A percentile compares a stretch with the other conserved stretches of the same genome.
phyloP scores from a whole-genome alignment of 1,140 invertebrate species.

The Bombus vancouverensis region DNA sequence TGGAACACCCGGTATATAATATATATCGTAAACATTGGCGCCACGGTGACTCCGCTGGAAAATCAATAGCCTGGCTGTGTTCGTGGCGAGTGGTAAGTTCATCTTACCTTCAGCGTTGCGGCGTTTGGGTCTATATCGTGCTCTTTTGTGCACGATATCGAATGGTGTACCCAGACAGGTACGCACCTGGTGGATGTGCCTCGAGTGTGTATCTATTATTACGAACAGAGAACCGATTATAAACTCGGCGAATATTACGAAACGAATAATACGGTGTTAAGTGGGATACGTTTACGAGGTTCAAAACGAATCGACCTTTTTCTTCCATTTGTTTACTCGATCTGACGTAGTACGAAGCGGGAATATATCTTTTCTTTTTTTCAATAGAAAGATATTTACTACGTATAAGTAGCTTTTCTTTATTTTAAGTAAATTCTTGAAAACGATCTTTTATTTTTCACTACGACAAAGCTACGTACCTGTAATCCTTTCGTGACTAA shows the following conservation, averaged over 20 bases:
- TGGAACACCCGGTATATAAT: slow-evolving; percentile 28
- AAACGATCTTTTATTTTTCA: too few species aligned
- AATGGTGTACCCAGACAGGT: background rate
- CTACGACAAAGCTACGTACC: too few species aligned
- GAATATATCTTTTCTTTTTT: too few species aligned
- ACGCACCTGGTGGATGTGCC: background rate
- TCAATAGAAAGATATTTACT: too few species aligned
- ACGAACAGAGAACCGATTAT: slow-evolving; percentile 40
- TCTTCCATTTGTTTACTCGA: background rate
- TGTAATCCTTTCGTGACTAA: too few species aligned
- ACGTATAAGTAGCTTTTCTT: too few species aligned
- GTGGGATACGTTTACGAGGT: background rate
- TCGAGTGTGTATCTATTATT: slow-evolving; percentile 24
- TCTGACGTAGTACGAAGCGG: background rate
- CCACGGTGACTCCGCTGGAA: slow-evolving; percentile 79
- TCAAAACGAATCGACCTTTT: background rate
- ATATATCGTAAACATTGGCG: slow-evolving; percentile 67
- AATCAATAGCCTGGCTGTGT: slow-evolving; percentile 79
- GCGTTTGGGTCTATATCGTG: slow-evolving; percentile 11
- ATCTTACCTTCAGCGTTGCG: slow-evolving; percentile 66
- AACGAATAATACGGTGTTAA: background rate
- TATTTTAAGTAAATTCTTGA: too few species aligned
- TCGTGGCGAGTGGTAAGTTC: slow-evolving; percentile 53
- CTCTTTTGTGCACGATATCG: slow-evolving; percentile 22
- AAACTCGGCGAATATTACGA: background rate